Conservation (phyloP, 2,888 invertebrate genomes). For the Drosophila borborema region DNA sequence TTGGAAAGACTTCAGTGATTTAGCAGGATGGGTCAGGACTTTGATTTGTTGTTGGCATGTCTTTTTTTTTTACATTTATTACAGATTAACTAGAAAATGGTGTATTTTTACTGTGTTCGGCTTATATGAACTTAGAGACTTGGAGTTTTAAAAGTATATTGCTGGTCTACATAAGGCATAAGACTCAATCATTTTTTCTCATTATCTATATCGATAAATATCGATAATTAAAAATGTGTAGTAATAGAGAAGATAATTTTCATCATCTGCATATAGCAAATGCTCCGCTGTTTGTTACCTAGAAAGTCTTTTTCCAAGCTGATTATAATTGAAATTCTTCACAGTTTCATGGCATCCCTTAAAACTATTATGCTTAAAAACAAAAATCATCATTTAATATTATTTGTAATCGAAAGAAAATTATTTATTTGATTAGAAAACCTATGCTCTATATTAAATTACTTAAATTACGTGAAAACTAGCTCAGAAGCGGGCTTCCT, state of each 20-base stretch:
- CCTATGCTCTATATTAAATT: not conserved
- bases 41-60: conserved; percentile 2
- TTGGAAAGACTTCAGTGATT: conserved; percentile 58
- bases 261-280: too few species aligned
- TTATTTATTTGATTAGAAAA: not conserved
- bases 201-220: too few species aligned
- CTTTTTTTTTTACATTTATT: not conserved
- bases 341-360: not conserved
- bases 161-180: too few species aligned
- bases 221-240: too few species aligned
- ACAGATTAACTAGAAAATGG: not conserved
- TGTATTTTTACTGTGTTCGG: not conserved
- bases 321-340: not conserved
- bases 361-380: not conserved
- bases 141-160: too few species aligned
- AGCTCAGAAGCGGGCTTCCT: conserved; percentile 9
- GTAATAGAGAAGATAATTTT: too few species aligned
- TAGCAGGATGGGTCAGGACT: conserved; percentile 10
- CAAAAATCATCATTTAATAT: not conserved
- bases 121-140: not conserved
- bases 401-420: not conserved
- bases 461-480: conserved; percentile 1
- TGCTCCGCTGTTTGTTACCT: not conserved
- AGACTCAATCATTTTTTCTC: too few species aligned
- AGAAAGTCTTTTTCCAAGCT: too few species aligned